Percentiles rank a stretch among this genome's conserved stretches.
Conservation (phyloP, 2,113 vertebrate genomes). For the Sinosuthora webbiana region DNA sequence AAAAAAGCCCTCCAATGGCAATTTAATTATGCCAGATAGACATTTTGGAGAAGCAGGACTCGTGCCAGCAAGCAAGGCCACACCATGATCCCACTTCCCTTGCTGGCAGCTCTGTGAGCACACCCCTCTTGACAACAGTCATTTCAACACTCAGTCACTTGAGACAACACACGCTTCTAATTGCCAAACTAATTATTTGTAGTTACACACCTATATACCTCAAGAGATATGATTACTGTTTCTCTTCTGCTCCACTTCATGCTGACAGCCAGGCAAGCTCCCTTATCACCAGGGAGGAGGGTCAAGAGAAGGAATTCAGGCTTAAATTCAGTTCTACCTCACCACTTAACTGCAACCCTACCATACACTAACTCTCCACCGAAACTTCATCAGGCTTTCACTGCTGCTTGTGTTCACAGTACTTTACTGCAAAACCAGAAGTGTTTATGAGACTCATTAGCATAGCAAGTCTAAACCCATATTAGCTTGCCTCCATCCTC, state of each 20-base stretch:
- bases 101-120: neutral
- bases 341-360: neutral
- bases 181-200: neutral
- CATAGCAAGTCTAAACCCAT: neutral
- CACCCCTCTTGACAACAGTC: neutral
- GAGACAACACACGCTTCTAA: neutral
- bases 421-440: neutral
- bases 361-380: neutral
- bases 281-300: neutral
- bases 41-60: neutral
- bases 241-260: neutral
- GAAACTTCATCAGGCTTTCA: neutral
- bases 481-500: neutral
- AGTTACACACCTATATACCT: neutral
- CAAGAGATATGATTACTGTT: rapidly evolving
- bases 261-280: neutral
- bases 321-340: neutral
- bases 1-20: neutral
- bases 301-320: neutral
- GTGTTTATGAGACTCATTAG: neutral
- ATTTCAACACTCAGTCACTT: neutral
- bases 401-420: neutral
- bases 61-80: neutral
- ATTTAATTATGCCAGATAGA: neutral
- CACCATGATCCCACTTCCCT: neutral